Evolutionary conservation across 2,888 invertebrate species (phyloP).

Genomic region (Mechanitis messenoides): DNA sequence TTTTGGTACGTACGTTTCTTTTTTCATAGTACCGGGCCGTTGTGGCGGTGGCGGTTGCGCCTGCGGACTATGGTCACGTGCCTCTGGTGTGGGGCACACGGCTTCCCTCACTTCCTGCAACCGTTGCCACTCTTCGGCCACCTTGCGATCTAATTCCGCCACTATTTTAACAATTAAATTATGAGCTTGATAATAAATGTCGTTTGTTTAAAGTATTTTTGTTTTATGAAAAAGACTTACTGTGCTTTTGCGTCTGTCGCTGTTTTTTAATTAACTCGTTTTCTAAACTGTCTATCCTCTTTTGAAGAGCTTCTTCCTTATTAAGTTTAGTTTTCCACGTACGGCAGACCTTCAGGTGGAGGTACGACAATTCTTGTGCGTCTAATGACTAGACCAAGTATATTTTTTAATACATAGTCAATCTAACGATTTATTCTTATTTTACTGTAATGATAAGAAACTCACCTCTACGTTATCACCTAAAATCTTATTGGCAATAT

Average conservation of each 20-base stretch:
- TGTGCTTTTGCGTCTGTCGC: constrained; percentile 64
- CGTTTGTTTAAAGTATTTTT: constrained; percentile 7
- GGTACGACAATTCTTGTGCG: constrained; percentile 71
- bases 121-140: constrained; percentile 56
- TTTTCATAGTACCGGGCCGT: constrained; percentile 18
- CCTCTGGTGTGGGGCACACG: constrained; percentile 42
- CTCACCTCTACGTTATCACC: constrained; percentile 54
- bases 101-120: constrained; percentile 62
- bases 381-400: constrained; percentile 55
- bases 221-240: constrained; percentile 42
- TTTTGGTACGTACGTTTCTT: constrained; percentile 28
- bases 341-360: constrained; percentile 73
- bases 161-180: constrained; percentile 38
- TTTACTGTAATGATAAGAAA: not conserved
- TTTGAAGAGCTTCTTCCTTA: constrained; percentile 64
- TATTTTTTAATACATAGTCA: not conserved
- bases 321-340: constrained; percentile 62
- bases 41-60: constrained; percentile 10
- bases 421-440: not conserved
- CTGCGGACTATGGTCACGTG: constrained; percentile 31
- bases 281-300: constrained; percentile 65
- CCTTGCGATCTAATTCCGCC: constrained; percentile 60
- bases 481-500: constrained; percentile 62
- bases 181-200: not conserved
- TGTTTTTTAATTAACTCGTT: constrained; percentile 67